Conservation (phyloP, 2,113 vertebrate species). For the Phycodurus eques region DNA sequence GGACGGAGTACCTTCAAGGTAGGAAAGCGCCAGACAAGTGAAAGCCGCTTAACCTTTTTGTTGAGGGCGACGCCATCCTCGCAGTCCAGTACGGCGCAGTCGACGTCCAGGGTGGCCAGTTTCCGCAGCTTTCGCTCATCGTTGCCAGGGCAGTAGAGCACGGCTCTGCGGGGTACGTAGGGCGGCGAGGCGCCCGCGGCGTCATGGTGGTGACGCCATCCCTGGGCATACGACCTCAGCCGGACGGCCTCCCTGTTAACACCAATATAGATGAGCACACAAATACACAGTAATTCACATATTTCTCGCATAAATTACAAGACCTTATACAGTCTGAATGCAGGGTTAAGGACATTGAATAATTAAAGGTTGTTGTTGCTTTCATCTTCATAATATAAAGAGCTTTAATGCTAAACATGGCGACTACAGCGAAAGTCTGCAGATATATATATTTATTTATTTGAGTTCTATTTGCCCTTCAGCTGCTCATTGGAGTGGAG, state of each 20-base stretch:
- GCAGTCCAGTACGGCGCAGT: constrained; percentile 93
- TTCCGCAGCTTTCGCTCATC: constrained; percentile 92
- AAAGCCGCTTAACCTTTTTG: constrained; percentile 81
- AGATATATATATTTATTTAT: constrained; percentile 42
- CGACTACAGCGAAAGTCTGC: constrained; percentile 43
- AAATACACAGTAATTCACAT: constrained; percentile 16
- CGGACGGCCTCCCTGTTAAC: constrained; percentile 49
- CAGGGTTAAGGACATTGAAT: constrained; percentile 31
- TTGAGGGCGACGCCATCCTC: constrained; percentile 94
- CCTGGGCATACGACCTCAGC: constrained; percentile 45
- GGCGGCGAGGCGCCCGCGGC: constrained; percentile 66
- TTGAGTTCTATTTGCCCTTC: constrained; percentile 66
- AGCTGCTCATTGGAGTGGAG: constrained; percentile 63
- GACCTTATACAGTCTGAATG: constrained; percentile 19
- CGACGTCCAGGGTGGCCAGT: constrained; percentile 84
- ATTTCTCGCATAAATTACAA: constrained; percentile 20
- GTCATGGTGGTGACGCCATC: constrained; percentile 61
- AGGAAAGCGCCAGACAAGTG: no score
- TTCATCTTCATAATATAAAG: constrained; percentile 43
- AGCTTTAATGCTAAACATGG: neutral
- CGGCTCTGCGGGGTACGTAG: constrained; percentile 87
- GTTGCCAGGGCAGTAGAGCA: constrained; percentile 92
- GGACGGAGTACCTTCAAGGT: no score
- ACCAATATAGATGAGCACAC: constrained; percentile 40
- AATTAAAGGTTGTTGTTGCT: constrained; percentile 47